Evolutionary conservation across 30 jellyfish, hydroid and myxozoan genomes (phyloP), one percentile per base, ranked within the genome.

Genomic region (Turritopsis rubra): DNA sequence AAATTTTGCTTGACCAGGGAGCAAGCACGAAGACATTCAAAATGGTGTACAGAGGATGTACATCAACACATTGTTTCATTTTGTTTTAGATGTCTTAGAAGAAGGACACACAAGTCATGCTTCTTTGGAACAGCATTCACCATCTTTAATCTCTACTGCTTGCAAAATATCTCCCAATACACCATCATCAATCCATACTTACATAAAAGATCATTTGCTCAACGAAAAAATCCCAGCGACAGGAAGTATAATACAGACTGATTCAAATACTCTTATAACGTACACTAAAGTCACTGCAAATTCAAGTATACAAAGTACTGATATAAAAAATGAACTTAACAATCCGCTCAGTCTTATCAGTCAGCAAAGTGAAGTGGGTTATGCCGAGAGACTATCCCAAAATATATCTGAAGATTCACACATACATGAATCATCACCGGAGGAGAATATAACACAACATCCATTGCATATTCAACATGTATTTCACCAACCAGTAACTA

Each of bases 381-480:
- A 41, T 41, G 60, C 60, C 13, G 60, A 41, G 60, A 5, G 60
- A 3, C 13, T 41, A 41, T 41, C 60, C 5, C 60, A 41, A 41
- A 41, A 41, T 41, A 13, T 41, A 3, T 3, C 60, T 41, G 60
- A 41, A 41, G 60, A 41, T 41, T 41, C 60, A 3, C 60, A 13
- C 13, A 41, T 41, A 41, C 9, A 41, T 41, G 60, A 13, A 13
- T 41, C 60, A 41, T 41, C 60, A n/a, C n/a, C n/a, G n/a, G n/a
- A n/a, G 5, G 60, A 41, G 13, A 41, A 5, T 41, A 3, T 13
- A 8, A 80, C 79, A 8, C 76, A 72, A 72, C 96, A 79, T 1
- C 96, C 86, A 78, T 85, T 75, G 19, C 89, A 83, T 17, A 87
- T 75, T 41, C 91, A 75, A 23, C 96, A 79, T 13, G 84, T 7